Evolutionary conservation across 2,888 invertebrate genomes (phyloP), one percentile per base, ranked within the genome.

Genomic region (Agrochola circellaris): DNA sequence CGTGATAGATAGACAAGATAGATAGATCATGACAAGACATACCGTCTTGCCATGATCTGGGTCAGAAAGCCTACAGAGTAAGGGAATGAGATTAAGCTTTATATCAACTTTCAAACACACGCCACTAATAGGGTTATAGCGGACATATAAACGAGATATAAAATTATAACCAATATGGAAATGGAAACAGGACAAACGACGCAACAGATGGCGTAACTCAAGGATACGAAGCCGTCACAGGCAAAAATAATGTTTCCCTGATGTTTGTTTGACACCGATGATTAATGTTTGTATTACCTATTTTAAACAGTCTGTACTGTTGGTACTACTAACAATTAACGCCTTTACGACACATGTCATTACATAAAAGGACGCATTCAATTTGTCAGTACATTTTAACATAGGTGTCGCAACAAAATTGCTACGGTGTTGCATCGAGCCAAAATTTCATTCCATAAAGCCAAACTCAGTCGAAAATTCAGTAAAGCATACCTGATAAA

Each of bases 191-290:
- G 87, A 82, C 74, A 77, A 81, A 82, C 83, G 26, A 77, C 74
- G 61, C 76, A 84, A 84, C 88, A 89, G 83, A 89, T 91, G 90
- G 87, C 78, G 75, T 68, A 84, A 60, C 79, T 88, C 89, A 90
- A 89, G 91, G 89, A 90, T 89, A 76, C 77, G 26, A 78, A 76
- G 42, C 80, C 73, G 84, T 84, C 83, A 87, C 82, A 84, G 74
- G 71, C 84, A 74, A 81, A 87, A 89, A 87, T 88, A 87, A 77
- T 75, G 66, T 81, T 83, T 78, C 68, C 75, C 72, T 77, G 66
- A 79, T 61, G 34, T 73, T 60, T 79, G 71, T 82, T 82, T 79
- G 74, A 65, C 42, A 64, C 66, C 77, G 83, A 83, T 81, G 85
- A 82, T 83, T 79, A 88, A 86, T 88, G 61, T 81, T 80, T 74